These are phyloP conservation scores for Anas platyrhynchos DNA, from an alignment of 2,113 vertebrate genomes.

Conservation along the genomic window DNA sequence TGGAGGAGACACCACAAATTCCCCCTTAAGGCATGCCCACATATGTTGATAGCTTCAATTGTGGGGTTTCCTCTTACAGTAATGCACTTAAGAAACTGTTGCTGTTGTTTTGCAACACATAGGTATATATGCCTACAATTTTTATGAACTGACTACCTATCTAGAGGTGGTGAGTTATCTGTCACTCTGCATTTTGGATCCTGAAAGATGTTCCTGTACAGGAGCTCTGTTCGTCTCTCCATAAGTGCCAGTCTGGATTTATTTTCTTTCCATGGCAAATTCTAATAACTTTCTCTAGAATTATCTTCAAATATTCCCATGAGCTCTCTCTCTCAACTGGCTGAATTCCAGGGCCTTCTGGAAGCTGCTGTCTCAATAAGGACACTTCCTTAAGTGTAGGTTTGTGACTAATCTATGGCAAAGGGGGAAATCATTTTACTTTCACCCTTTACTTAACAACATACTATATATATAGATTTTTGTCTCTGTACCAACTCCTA, in stretches of 20 bases:
- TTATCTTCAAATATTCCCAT: background rate
- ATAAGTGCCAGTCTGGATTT: background rate
- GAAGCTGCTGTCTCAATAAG: constrained; percentile 3
- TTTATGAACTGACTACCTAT: background rate
- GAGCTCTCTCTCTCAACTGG: background rate
- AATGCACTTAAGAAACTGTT: background rate
- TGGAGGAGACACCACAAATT: background rate
- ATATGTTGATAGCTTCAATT: background rate
- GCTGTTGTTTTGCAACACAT: background rate
- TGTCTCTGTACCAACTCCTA: background rate
- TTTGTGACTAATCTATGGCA: background rate
- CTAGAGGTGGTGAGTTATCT: background rate
- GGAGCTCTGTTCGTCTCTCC: background rate
- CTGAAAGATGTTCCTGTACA: background rate
- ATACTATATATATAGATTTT: background rate
- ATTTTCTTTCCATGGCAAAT: background rate
- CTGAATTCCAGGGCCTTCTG: constrained; percentile 11
- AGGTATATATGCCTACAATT: background rate
- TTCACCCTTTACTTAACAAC: background rate
- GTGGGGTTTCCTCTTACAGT: background rate
- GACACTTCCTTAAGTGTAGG: background rate
- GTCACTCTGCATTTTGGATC: background rate
- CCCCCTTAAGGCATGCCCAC: background rate
- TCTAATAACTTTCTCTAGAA: background rate
- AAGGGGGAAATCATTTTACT: background rate